Percentiles rank a stretch among this genome's conserved stretches.
Evolutionary conservation across 2,797 vertebrate genomes (phyloP).

Genomic region (Falco novaeseelandiae): DNA sequence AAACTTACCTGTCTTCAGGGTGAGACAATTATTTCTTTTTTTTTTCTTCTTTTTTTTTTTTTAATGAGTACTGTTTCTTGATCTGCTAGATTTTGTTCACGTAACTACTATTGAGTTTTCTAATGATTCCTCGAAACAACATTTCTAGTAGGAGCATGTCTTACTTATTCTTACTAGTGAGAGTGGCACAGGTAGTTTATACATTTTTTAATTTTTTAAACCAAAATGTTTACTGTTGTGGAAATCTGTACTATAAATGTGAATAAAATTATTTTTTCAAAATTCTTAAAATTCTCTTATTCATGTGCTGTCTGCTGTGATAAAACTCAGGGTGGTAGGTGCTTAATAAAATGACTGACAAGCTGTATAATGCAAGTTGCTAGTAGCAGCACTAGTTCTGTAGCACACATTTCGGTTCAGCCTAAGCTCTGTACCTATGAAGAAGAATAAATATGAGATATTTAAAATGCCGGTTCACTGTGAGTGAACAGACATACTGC

Average conservation of each 20-base stretch:
- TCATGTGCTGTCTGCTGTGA: not conserved
- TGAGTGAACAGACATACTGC: not conserved
- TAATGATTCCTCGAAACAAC: not conserved
- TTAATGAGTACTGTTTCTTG: not conserved
- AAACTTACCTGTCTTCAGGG: not conserved
- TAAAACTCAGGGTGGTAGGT: not conserved
- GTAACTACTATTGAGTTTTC: not conserved
- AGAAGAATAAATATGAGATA: not conserved
- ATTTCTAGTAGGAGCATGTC: not conserved
- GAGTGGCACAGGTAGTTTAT: not conserved
- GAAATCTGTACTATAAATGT: not conserved
- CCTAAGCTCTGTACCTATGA: not conserved
- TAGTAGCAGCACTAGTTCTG: not conserved
- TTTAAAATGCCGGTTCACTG: not conserved
- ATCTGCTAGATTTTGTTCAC: not conserved
- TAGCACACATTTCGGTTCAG: not conserved
- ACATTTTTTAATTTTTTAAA: not conserved
- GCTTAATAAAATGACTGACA: conserved; percentile 47
- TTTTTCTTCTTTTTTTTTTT: not conserved
- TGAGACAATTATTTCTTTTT: not conserved
- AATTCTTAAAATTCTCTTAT: not conserved
- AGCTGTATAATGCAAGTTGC: not conserved
- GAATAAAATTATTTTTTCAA: not conserved
- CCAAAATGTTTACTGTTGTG: not conserved
- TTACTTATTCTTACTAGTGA: not conserved